Evolutionary conservation across 1,140 invertebrate species (phyloP), one percentile per base, ranked within the genome.

Genomic region (Archivesica marissinica): DNA sequence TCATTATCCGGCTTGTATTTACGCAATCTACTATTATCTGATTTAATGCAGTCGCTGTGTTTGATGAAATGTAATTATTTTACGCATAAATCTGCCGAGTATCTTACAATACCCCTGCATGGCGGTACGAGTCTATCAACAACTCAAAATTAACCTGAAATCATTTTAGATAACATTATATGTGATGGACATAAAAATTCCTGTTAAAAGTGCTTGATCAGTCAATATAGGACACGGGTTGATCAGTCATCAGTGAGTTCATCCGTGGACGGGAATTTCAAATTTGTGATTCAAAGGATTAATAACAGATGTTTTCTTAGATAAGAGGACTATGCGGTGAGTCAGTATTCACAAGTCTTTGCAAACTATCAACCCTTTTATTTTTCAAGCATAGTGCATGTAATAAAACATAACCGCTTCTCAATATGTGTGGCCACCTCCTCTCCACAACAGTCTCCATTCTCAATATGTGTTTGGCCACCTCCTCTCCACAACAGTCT

Each of bases 171-270:
- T 81, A 81, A 81, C 79, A 81, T 81, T 81, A 68, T 56, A 56
- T 59, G n/a, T 17, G 25, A 23, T 70, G 79, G 79, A 72, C 66
- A 81, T 81, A 70, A 81, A 81, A 81, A 70, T 81, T 59, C 79
- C 47, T 68, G 28, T 47, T 41, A 25, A 17, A 50, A 66, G 41
- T 25, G 52, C 28, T 66, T 20, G n/a, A n/a, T n/a, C n/a, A n/a
- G n/a, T n/a, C n/a, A n/a, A n/a, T n/a, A n/a, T 28, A 50, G 15
- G 9, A 52, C 77, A 11, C 17, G 17, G 75, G 52, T 41, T 56
- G 38, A 56, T 61, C 59, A 56, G 39, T 77, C 75, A 77, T 44
- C 41, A 44, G 9, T 50, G n/a, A 33, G 41, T 47, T 72, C 64
- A 44, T 68, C 38, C 38, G 44, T 68, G 44, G 33, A 23, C 33